These are phyloP conservation scores for Phengaris arion DNA, from an alignment of 2,888 invertebrate species.

Conservation along the genomic window DNA sequence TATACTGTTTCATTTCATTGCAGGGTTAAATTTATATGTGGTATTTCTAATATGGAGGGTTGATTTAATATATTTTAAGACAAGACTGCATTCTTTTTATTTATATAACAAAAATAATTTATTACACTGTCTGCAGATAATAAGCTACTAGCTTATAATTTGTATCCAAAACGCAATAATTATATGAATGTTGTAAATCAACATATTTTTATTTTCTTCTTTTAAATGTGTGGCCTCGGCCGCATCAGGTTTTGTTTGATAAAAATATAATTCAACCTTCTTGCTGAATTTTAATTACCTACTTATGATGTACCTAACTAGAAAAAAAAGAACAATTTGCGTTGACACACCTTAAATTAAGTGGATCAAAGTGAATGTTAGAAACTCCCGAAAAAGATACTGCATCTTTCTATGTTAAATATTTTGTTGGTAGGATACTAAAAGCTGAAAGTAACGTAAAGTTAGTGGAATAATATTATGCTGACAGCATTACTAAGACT, in stretches of 20 bases:
- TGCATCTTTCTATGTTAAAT: neutral
- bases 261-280: slow-evolving; percentile 18
- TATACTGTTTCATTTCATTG: slow-evolving; percentile 46
- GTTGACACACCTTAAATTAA: neutral
- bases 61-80: slow-evolving; percentile 1
- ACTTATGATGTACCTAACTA: neutral
- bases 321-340: neutral
- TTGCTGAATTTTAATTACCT: slow-evolving; percentile 18
- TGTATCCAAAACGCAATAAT: slow-evolving; percentile 10
- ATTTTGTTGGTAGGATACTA: neutral
- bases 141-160: neutral
- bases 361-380: neutral
- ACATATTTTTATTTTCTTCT: slow-evolving; percentile 2
- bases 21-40: slow-evolving; percentile 52
- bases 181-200: slow-evolving; percentile 6
- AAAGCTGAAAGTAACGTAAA: no score
- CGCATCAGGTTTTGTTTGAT: slow-evolving; percentile 9
- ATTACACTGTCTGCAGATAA: neutral
- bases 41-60: slow-evolving; percentile 35
- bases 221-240: slow-evolving; percentile 4
- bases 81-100: no score
- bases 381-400: neutral
- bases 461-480: neutral
- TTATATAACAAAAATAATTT: neutral
- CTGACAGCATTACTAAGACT: neutral